Conservation (phyloP, 1,140 invertebrate species). For the Helicorthomorpha holstii region DNA sequence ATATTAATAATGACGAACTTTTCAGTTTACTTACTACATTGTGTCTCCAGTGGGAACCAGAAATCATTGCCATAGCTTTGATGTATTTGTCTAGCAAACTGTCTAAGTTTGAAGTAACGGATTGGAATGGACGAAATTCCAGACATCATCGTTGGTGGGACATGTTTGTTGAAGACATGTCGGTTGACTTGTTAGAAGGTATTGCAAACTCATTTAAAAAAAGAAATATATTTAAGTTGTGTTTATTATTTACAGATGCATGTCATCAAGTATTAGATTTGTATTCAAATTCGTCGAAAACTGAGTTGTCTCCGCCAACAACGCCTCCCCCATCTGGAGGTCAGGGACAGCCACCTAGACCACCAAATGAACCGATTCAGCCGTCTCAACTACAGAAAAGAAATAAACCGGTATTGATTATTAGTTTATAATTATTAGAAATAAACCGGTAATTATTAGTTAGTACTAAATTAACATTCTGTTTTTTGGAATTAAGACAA, state of each 20-base stretch:
- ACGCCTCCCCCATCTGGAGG: not conserved
- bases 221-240: not conserved
- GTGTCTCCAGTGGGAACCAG: constrained; percentile 96
- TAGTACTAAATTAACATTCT: too few relatives aligned
- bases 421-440: too few relatives aligned
- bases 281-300: constrained; percentile 34
- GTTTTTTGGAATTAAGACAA: too few relatives aligned
- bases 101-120: constrained; percentile 84
- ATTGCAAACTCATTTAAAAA: constrained; percentile 8
- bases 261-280: constrained; percentile 91
- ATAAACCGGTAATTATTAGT: too few relatives aligned
- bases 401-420: too few relatives aligned
- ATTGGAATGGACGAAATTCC: constrained; percentile 67
- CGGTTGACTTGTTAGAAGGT: constrained; percentile 83
- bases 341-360: too few relatives aligned
- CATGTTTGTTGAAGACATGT: constrained; percentile 90
- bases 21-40: constrained; percentile 84
- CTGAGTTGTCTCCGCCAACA: not conserved
- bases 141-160: constrained; percentile 93
- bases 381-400: too few relatives aligned
- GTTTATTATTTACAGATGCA: constrained; percentile 46
- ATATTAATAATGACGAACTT: constrained; percentile 3
- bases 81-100: constrained; percentile 94
- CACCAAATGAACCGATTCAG: too few relatives aligned
- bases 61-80: constrained; percentile 93